Conservation (phyloP, 2,888 invertebrate genomes). For the Acronicta alni region DNA sequence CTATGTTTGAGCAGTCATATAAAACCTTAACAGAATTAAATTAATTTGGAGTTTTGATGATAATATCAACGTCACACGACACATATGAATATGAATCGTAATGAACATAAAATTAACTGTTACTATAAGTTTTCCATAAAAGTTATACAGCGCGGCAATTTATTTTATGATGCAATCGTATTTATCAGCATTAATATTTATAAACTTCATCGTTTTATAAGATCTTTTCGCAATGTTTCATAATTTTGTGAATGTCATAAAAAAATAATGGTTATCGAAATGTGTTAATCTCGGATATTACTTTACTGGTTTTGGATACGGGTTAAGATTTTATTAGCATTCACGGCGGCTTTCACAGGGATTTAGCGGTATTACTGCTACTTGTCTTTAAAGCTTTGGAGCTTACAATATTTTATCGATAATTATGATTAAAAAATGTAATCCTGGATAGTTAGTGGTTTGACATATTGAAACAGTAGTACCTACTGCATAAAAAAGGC, state of each 20-base stretch:
- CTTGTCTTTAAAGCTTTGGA: background rate
- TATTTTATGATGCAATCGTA: constrained; percentile 34
- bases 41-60: constrained; percentile 18
- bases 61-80: constrained; percentile 8
- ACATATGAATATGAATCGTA: constrained; percentile 27
- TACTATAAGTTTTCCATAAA: constrained; percentile 38
- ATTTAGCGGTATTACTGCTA: constrained; percentile 17
- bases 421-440: too few species aligned
- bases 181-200: constrained; percentile 41
- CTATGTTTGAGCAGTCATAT: background rate
- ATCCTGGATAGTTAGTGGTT: background rate
- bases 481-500: too few species aligned
- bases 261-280: constrained; percentile 26
- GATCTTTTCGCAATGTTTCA: constrained; percentile 33
- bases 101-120: constrained; percentile 42
- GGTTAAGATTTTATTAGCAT: constrained; percentile 20
- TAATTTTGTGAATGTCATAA: constrained; percentile 25
- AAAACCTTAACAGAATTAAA: constrained; percentile 29
- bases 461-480: too few species aligned
- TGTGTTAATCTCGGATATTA: constrained; percentile 45
- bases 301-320: constrained; percentile 19
- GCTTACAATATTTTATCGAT: too few species aligned
- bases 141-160: constrained; percentile 33
- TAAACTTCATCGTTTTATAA: constrained; percentile 39
- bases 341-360: constrained; percentile 3